Conservation (phyloP, 1,140 invertebrate genomes). For the Ceratina australensis region DNA sequence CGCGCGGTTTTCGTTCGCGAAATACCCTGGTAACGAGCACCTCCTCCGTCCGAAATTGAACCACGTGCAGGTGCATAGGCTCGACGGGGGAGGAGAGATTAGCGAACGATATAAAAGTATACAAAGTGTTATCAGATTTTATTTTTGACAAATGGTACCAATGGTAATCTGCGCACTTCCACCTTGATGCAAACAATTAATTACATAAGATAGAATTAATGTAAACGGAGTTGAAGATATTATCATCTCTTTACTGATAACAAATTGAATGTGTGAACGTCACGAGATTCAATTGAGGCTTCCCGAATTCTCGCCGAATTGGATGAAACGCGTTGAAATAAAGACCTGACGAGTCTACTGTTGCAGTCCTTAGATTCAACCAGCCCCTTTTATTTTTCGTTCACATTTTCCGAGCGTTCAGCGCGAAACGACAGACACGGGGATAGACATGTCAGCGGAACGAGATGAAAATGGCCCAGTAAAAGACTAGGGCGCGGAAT, state of each 20-base stretch:
- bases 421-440: background rate
- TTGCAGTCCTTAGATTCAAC: no score
- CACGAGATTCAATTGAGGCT: background rate
- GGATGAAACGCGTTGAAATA: background rate
- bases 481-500: slow-evolving; percentile 32
- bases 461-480: slow-evolving; percentile 33
- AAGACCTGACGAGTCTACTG: background rate
- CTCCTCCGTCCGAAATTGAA: no score
- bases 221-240: no score
- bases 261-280: background rate
- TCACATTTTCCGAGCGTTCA: background rate
- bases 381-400: background rate
- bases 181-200: no score
- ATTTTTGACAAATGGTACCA: background rate
- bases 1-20: slow-evolving; percentile 25
- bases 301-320: background rate
- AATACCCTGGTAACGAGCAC: slow-evolving; percentile 30
- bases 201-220: no score
- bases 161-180: no score
- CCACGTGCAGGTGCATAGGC: background rate
- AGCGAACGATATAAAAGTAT: background rate
- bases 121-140: background rate
- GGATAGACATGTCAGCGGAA: slow-evolving; percentile 2
- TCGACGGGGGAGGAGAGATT: background rate
- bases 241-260: background rate